Conservation (phyloP, 2,797 vertebrate genomes). For the Bucorvus abyssinicus region DNA sequence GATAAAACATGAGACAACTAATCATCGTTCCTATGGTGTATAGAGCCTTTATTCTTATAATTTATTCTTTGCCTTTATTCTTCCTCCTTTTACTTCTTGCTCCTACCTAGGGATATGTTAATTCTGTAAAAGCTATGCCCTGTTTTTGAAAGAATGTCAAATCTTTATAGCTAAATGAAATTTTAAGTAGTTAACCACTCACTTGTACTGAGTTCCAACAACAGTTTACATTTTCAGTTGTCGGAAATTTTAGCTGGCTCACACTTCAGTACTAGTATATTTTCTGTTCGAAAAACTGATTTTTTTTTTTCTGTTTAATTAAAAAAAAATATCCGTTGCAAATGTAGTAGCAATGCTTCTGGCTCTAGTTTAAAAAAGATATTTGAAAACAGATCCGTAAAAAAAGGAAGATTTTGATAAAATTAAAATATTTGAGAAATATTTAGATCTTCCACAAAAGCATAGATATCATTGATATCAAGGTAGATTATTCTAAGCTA, state of each 20-base stretch:
- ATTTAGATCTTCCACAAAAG: neutral
- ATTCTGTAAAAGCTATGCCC: conserved; percentile 2
- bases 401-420: neutral
- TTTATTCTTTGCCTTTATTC: neutral
- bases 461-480: neutral
- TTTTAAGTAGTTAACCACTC: neutral
- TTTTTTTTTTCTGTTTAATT: neutral
- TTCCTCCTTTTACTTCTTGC: neutral
- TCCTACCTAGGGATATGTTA: neutral
- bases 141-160: neutral
- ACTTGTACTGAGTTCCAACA: neutral
- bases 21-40: neutral
- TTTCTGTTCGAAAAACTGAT: neutral
- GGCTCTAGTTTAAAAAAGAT: neutral
- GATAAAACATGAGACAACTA: neutral
- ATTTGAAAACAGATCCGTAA: neutral
- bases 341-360: neutral
- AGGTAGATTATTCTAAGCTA: neutral
- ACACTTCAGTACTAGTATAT: neutral
- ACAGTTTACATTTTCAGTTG: neutral
- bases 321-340: neutral
- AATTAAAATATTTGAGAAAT: neutral
- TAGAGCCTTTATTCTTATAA: neutral
- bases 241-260: neutral
- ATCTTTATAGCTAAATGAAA: neutral